Conservation (phyloP, 2,797 vertebrate genomes). For the Paedocypris micromegethes region DNA sequence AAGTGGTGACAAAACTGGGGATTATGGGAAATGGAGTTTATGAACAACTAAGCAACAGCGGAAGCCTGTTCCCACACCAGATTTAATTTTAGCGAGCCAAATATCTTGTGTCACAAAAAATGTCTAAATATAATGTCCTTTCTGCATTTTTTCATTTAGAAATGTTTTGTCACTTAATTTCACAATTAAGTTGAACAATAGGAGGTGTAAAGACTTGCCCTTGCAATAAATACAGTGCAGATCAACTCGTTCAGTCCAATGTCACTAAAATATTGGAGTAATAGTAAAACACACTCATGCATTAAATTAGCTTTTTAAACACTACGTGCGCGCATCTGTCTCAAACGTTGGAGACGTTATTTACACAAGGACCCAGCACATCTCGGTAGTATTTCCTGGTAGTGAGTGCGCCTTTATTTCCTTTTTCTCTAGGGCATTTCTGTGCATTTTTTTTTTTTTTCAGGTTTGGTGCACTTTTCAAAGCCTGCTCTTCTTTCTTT, state of each 20-base stretch:
- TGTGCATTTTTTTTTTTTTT: constrained; percentile 24
- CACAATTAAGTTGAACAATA: constrained; percentile 5
- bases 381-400: constrained; percentile 35
- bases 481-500: constrained; percentile 30
- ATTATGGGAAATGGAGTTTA: too few relatives aligned
- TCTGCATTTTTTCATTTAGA: too few relatives aligned
- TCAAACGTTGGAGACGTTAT: constrained; percentile 35
- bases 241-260: constrained; percentile 36
- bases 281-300: constrained; percentile 31
- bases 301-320: constrained; percentile 33
- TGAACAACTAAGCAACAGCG: too few relatives aligned
- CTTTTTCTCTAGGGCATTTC: constrained; percentile 21
- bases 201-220: constrained; percentile 5
- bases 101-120: too few relatives aligned
- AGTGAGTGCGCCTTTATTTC: constrained; percentile 37
- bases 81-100: too few relatives aligned
- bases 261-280: neutral
- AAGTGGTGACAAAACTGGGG: too few relatives aligned
- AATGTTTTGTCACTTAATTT: too few relatives aligned
- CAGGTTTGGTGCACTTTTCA: constrained; percentile 29
- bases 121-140: too few relatives aligned
- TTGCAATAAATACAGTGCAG: constrained; percentile 6
- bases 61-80: too few relatives aligned
- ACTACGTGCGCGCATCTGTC: constrained; percentile 25
- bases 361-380: constrained; percentile 28